These are phyloP conservation scores for Thalassophryne amazonica DNA, from an alignment of 2,797 vertebrate genomes.

Conservation along the genomic window DNA sequence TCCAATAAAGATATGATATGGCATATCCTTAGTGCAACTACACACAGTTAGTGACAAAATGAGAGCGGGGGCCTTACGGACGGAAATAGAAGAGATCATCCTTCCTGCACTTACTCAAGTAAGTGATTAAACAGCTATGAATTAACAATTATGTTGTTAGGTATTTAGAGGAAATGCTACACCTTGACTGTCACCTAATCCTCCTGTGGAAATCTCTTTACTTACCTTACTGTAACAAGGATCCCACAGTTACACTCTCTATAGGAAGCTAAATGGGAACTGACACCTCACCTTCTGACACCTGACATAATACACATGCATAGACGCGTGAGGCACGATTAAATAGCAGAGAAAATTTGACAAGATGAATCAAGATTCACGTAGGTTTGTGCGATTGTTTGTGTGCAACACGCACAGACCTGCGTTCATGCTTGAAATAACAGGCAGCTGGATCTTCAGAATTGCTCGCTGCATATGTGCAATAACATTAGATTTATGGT, in stretches of 20 bases:
- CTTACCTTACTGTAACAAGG: conserved; percentile 69
- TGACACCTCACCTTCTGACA: conserved; percentile 39
- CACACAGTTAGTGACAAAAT: conserved; percentile 38
- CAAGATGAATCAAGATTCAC: conserved; percentile 47
- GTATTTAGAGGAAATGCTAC: conserved; percentile 70
- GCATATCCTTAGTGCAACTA: no score
- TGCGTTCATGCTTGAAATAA: conserved; percentile 25
- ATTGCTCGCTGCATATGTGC: conserved; percentile 43
- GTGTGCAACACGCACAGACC: conserved; percentile 2
- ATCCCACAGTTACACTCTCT: conserved; percentile 57
- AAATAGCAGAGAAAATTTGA: conserved; percentile 67
- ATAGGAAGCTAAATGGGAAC: conserved; percentile 44
- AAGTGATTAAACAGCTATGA: conserved; percentile 72
- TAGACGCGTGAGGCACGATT: conserved; percentile 36
- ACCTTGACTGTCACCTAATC: conserved; percentile 60
- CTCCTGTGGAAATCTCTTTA: conserved; percentile 68
- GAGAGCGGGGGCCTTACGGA: conserved; percentile 20
- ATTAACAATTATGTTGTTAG: conserved; percentile 72
- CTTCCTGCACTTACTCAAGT: conserved; percentile 52
- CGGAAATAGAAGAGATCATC: conserved; percentile 54
- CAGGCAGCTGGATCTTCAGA: conserved; percentile 30
- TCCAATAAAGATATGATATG: no score
- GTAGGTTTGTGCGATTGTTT: conserved; percentile 16
- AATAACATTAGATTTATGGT: conserved; percentile 74
- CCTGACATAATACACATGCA: conserved; percentile 42